phyloP scores from a whole-genome alignment of 1,140 invertebrate genomes.

The Hycleus phaleratus region DNA sequence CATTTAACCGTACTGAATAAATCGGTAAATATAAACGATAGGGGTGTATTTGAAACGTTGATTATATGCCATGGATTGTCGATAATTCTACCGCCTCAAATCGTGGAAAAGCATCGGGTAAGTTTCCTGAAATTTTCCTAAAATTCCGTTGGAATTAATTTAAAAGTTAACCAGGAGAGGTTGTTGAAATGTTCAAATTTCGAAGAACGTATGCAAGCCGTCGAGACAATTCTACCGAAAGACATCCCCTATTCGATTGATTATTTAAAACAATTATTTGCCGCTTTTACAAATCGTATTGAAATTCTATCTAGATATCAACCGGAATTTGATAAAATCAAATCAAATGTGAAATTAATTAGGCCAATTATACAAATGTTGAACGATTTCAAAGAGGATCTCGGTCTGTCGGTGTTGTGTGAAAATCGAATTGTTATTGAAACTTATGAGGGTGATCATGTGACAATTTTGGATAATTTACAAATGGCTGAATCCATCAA shows the following conservation, averaged over 20 bases:
- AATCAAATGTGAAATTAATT: not conserved
- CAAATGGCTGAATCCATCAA: not conserved
- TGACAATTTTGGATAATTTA: not conserved
- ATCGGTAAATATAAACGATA: constrained; percentile 29
- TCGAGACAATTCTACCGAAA: not conserved
- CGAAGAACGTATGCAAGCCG: not conserved
- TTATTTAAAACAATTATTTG: not conserved
- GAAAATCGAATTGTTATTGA: not conserved
- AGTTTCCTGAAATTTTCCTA: not conserved
- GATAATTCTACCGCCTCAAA: not conserved
- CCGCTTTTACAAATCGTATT: not conserved
- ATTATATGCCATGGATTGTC: constrained; percentile 48
- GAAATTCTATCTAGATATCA: not conserved
- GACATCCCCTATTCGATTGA: not conserved
- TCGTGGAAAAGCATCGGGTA: too few relatives aligned
- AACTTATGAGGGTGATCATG: not conserved
- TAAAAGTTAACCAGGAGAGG: constrained; percentile 29
- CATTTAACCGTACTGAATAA: constrained; percentile 34
- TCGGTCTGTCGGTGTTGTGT: not conserved
- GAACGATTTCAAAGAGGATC: not conserved
- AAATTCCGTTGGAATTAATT: not conserved
- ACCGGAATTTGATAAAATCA: not conserved
- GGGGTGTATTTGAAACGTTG: constrained; percentile 45
- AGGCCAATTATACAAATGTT: not conserved
- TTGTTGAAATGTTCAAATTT: not conserved